Evolutionary conservation across 2,888 invertebrate species (phyloP), one percentile per base, ranked within the genome.

Genomic region (Malthinus seriepunctatus): DNA sequence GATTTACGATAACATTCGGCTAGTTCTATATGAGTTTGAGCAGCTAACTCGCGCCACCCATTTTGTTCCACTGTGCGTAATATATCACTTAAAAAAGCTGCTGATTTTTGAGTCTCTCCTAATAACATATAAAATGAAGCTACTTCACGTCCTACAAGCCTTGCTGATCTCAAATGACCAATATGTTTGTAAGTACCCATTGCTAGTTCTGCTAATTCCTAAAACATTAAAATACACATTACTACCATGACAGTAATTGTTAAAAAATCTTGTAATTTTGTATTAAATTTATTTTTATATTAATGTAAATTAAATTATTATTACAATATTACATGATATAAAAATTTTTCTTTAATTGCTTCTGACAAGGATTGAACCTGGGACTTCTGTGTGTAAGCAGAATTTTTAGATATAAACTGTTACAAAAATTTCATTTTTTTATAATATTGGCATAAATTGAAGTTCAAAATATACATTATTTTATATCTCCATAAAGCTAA

Each of bases 161-260:
- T 86, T 0, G 97, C 96, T 51, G 91, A 95, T 66, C 94, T 84
- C 68, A 87, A 81, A 6, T 83, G 78, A 8, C 82, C 90, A 63
- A 97, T 95, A 79, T 97, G 96, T 73, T 97, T 97, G 74, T 93
- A 97, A 0, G 96, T 97, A 50, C 96, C 95, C 87, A 97, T 95
- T 0, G 97, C 95, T 63, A 97, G 79, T 76, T 97, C 97, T 0
- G 95, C 93, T 58, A 97, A 79, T 78, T 97, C 97, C 82, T 86
- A 64, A 42, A 69, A 66, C 60, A 23, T 42, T 15, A 15, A 39
- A 60, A 63, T 56, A 67, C 35, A 60, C 57, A 56, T 52, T 44
- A 59, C 3, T 23, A 23, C 23, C 5, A 23, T 4, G 31, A 12
- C 9, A 11, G 37, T 9, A 37, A 38, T 50, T 45, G 11, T 39